Evolutionary conservation across 2,888 invertebrate genomes (phyloP).

Genomic region (Cerceris rybyensis): DNA sequence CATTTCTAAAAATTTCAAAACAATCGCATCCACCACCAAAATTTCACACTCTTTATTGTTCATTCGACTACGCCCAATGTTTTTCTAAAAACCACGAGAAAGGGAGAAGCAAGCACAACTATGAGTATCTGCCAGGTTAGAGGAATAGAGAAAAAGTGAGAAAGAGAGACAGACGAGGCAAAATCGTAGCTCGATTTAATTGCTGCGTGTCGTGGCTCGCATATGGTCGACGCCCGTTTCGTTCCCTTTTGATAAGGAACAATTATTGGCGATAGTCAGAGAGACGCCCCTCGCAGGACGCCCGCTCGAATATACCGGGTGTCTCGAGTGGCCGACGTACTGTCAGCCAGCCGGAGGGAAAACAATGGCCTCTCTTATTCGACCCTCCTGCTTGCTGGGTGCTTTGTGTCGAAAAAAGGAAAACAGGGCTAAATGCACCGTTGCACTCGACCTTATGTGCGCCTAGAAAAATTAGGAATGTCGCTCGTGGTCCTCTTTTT

Average conservation of each 20-base stretch:
- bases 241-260: slow-evolving; percentile 67
- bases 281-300: slow-evolving; percentile 62
- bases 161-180: neutral
- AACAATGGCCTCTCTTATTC: slow-evolving; percentile 58
- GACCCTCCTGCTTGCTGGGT: slow-evolving; percentile 28
- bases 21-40: no score
- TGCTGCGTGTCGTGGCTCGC: slow-evolving; percentile 52
- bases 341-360: slow-evolving; percentile 36
- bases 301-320: slow-evolving; percentile 56
- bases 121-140: no score
- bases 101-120: no score
- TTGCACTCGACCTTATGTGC: slow-evolving; percentile 29
- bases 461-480: slow-evolving; percentile 8
- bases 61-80: no score
- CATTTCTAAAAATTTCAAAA: no score
- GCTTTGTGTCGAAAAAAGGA: slow-evolving; percentile 53
- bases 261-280: slow-evolving; percentile 67
- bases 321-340: slow-evolving; percentile 50
- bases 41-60: no score
- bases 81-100: no score
- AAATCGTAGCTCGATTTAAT: slow-evolving; percentile 50
- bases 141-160: neutral
- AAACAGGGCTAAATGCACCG: slow-evolving; percentile 37
- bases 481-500: slow-evolving; percentile 1
- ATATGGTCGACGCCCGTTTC: slow-evolving; percentile 64